Conservation (phyloP, 2,888 invertebrate species). For the Polyommatus iphigenia region DNA sequence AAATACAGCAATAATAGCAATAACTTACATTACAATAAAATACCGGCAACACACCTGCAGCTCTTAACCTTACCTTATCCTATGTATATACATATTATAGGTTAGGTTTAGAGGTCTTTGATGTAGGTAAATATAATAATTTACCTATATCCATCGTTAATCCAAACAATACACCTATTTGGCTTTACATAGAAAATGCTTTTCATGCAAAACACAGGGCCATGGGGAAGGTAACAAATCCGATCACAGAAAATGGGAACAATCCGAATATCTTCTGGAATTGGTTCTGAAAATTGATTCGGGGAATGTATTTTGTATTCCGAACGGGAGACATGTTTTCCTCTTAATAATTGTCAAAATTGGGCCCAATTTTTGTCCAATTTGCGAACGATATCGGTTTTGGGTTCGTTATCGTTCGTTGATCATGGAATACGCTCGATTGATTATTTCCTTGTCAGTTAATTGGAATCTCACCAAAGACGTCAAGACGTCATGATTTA, state of each 20-base stretch:
- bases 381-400: background rate
- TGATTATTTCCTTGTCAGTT: background rate
- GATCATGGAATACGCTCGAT: background rate
- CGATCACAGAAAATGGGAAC: background rate
- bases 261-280: constrained; percentile 6
- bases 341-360: background rate
- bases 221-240: constrained; percentile 3
- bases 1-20: too few relatives aligned
- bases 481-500: background rate
- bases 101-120: too few relatives aligned
- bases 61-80: too few relatives aligned
- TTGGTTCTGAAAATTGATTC: constrained; percentile 13
- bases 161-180: background rate
- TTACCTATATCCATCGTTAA: background rate
- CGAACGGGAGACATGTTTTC: background rate
- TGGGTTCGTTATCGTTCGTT: background rate
- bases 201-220: background rate
- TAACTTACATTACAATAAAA: too few relatives aligned
- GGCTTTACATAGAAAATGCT: background rate
- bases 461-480: background rate
- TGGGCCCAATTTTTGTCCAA: background rate
- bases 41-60: too few relatives aligned
- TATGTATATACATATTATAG: too few relatives aligned
- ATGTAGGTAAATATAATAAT: too few relatives aligned
- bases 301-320: constrained; percentile 7